These are phyloP conservation scores for Cinara cedri DNA, from an alignment of 2,888 invertebrate genomes.

Conservation along the genomic window DNA sequence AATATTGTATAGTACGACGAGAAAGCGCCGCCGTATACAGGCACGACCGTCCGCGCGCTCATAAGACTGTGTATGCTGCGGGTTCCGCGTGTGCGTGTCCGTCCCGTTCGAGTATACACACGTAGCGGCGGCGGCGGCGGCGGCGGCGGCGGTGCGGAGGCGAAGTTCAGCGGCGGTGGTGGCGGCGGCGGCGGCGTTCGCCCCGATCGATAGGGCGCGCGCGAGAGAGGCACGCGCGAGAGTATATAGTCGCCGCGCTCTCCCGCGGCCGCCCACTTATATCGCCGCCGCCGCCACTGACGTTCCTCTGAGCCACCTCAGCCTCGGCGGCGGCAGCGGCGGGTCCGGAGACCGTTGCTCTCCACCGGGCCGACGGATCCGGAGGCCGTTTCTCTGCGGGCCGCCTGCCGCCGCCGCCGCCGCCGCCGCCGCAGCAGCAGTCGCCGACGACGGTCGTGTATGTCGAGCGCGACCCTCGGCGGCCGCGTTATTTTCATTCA, in stretches of 20 bases:
- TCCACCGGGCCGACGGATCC: not conserved
- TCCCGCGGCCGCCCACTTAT: slow-evolving; percentile 17
- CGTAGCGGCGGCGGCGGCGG: not conserved
- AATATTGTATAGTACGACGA: too few relatives aligned
- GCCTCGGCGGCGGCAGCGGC: not conserved
- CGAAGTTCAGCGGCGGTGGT: not conserved
- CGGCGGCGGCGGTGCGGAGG: not conserved
- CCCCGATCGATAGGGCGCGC: slow-evolving; percentile 49
- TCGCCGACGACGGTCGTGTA: not conserved
- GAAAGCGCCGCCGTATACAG: not conserved
- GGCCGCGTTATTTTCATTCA: slow-evolving; percentile 32
- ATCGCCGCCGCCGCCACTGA: not conserved
- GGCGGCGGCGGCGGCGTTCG: not conserved
- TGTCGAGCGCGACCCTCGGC: not conserved
- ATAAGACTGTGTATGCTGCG: too few relatives aligned
- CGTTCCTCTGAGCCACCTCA: slow-evolving; percentile 21
- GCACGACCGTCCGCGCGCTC: not conserved
- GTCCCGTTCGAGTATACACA: not conserved
- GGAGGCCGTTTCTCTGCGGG: not conserved
- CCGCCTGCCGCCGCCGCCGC: not conserved
- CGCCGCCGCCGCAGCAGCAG: not conserved
- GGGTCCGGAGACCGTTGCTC: slow-evolving; percentile 11
- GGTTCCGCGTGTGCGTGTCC: not conserved
- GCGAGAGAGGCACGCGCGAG: slow-evolving; percentile 42
- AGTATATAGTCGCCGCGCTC: slow-evolving; percentile 18